phyloP scores from a whole-genome alignment of 1,140 invertebrate species.

The Bombus sibiricus region DNA sequence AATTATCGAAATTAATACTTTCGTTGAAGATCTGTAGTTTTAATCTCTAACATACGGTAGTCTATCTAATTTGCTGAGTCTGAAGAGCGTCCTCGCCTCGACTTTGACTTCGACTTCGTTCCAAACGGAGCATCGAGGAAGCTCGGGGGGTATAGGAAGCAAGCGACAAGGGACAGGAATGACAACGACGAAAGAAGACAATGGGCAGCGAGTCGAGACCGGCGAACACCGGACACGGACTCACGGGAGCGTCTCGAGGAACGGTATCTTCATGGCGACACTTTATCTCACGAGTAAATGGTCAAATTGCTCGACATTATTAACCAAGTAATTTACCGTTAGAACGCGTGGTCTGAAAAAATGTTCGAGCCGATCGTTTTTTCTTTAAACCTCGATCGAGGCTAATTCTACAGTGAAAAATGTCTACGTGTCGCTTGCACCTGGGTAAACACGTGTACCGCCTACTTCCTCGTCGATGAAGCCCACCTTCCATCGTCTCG shows the following conservation, averaged over 20 bases:
- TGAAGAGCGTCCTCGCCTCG: neutral
- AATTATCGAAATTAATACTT: too few relatives aligned
- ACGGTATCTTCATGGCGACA: conserved; percentile 66
- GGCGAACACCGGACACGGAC: conserved; percentile 69
- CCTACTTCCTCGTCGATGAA: conserved; percentile 14
- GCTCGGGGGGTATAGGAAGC: conserved; percentile 36
- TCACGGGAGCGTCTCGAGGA: conserved; percentile 68
- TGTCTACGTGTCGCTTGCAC: neutral
- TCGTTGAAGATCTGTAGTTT: neutral
- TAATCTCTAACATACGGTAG: neutral
- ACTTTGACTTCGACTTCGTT: conserved; percentile 22
- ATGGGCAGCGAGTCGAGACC: conserved; percentile 68
- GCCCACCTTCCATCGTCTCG: neutral
- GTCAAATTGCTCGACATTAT: conserved; percentile 67
- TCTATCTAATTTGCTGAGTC: neutral
- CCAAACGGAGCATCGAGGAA: conserved; percentile 13
- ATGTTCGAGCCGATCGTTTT: neutral
- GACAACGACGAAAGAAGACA: conserved; percentile 62
- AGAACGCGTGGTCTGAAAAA: conserved; percentile 8
- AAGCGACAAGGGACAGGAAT: conserved; percentile 53
- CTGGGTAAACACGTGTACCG: conserved; percentile 47
- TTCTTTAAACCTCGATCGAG: neutral
- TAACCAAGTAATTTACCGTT: conserved; percentile 52
- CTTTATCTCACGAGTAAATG: conserved; percentile 58
- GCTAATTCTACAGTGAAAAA: conserved; percentile 20